Evolutionary conservation across 92 coral and sea anemone species (phyloP), one percentile per base, ranked within the genome.

Genomic region (Parazoanthus atlanticus): DNA sequence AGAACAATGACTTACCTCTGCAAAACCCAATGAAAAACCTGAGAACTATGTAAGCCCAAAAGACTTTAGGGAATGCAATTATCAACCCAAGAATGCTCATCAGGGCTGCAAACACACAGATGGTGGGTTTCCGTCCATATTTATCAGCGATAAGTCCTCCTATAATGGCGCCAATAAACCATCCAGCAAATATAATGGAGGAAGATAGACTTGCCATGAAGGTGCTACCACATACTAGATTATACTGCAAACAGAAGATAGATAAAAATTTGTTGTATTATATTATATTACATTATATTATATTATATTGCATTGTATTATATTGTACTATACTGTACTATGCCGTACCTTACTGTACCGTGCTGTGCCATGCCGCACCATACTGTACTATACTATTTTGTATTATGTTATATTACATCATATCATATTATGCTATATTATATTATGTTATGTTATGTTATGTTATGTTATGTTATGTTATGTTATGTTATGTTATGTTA

Each of bases 91-190:
- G 88, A 40, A 93, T 67, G 49, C 79, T 90, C 85, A 93, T 93
- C 29, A 91, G 74, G 33, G 89, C 82, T 78, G 91, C 93, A 56
- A 85, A 72, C 72, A 92, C 78, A 49, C 81, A 89, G 83, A 91
- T 82, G 16, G 93, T 92, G 6, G 91, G 90, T 54, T 93, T 93
- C 25, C 95, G 89, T 30, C 95, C 95, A 86, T 88, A 93, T 78
- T 85, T 93, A 73, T 93, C 95, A 11, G 95, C 85, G 31, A 93
- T 86, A 64, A 88, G 93, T 56, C 95, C 93, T 41, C 92, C 89
- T 71, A 93, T 26, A 28, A 93, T 76, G 56, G 92, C 91, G 13
- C 93, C 93, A 65, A 91, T 29, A 52, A 89, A 78, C 92, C 92
- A 91, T 10, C 95, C 95, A 81, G 92, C 84, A 54, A 93, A 93